Percentiles rank a stretch among this genome's conserved stretches.
Conservation (phyloP, 2,888 invertebrate species). For the Latrodectus elegans region DNA sequence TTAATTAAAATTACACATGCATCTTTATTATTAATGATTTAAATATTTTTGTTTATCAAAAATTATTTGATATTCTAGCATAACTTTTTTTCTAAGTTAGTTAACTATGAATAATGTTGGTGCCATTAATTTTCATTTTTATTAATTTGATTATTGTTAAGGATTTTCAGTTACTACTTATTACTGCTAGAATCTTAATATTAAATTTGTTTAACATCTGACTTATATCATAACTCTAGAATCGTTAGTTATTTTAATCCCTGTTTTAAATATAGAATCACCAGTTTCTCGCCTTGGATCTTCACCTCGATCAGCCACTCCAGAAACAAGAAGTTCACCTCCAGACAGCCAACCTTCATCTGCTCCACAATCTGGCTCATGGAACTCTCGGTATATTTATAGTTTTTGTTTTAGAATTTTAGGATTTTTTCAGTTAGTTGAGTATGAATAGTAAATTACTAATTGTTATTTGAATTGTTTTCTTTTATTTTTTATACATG, state of each 20-base stretch:
- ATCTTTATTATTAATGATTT: no score
- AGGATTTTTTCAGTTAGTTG: not conserved
- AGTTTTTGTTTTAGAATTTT: not conserved
- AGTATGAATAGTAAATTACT: not conserved
- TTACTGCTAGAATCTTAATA: no score
- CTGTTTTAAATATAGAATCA: constrained; percentile 27
- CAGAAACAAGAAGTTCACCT: constrained; percentile 56
- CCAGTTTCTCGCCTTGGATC: constrained; percentile 56
- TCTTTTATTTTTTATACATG: not conserved
- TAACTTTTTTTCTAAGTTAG: no score
- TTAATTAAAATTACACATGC: no score
- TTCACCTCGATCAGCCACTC: constrained; percentile 54
- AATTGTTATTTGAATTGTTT: not conserved
- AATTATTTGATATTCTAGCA: no score
- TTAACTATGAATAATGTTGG: no score
- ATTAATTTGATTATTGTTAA: no score
- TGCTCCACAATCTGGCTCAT: constrained; percentile 63
- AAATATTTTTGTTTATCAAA: no score
- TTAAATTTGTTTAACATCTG: not conserved
- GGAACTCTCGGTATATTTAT: constrained; percentile 44
- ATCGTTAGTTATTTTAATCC: not conserved
- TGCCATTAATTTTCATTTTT: no score
- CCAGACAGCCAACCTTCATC: constrained; percentile 64
- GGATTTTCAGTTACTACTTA: no score
- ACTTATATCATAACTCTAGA: not conserved